These are phyloP conservation scores for Patella ulyssiponensis DNA, from an alignment of 2,888 invertebrate genomes.

Conservation along the genomic window DNA sequence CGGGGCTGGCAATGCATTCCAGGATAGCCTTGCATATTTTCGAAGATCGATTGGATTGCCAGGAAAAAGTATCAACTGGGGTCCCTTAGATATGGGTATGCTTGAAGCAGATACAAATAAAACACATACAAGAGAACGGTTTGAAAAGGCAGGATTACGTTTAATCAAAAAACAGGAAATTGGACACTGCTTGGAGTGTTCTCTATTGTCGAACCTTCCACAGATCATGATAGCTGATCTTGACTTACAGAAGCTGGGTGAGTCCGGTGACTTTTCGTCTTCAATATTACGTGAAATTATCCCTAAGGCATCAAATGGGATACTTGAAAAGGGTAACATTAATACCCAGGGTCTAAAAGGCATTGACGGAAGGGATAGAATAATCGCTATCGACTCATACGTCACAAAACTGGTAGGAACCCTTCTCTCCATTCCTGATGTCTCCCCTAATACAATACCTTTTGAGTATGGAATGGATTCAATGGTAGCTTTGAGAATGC, in stretches of 20 bases:
- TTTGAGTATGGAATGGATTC: no score
- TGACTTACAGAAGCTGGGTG: neutral
- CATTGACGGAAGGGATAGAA: no score
- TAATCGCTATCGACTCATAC: no score
- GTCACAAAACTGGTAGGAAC: no score
- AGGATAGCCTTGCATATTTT: slow-evolving; percentile 52
- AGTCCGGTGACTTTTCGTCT: neutral
- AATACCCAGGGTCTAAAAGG: no score
- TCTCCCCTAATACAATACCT: no score
- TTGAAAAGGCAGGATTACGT: neutral
- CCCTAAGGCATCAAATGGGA: no score
- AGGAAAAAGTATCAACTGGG: slow-evolving; percentile 59
- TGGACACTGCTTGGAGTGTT: neutral
- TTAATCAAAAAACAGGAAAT: slow-evolving; percentile 25
- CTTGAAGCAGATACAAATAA: slow-evolving; percentile 15
- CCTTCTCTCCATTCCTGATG: no score
- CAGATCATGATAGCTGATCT: neutral
- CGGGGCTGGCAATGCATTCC: slow-evolving; percentile 57
- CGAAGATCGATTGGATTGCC: slow-evolving; percentile 43
- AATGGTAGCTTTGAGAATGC: no score
- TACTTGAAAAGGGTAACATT: no score
- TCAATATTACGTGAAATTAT: no score
- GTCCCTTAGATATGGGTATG: slow-evolving; percentile 54
- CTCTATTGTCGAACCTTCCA: neutral
- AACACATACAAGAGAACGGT: neutral